Conservation (phyloP, 1,140 invertebrate genomes). For the Wiebesia pumilae region DNA sequence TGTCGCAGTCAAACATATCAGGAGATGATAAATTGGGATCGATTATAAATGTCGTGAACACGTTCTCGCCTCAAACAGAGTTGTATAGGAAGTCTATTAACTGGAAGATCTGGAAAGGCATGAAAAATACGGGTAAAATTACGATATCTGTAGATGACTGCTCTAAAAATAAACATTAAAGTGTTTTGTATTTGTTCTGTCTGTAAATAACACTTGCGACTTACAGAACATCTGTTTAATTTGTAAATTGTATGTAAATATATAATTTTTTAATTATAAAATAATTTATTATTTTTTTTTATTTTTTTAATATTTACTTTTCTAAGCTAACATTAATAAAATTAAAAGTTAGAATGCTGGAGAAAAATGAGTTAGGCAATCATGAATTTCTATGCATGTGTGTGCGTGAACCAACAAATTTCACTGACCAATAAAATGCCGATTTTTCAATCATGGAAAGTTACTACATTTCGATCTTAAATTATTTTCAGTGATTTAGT, state of each 20-base stretch:
- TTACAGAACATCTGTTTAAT: background rate
- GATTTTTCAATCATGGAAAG: slow-evolving; percentile 16
- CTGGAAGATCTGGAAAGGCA: slow-evolving; percentile 48
- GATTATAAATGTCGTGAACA: slow-evolving; percentile 1
- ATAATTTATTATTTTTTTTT: slow-evolving; percentile 25
- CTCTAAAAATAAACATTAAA: slow-evolving; percentile 29
- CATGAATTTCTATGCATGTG: slow-evolving; percentile 29
- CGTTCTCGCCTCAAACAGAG: background rate
- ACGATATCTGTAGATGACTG: slow-evolving; percentile 26
- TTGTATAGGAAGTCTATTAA: slow-evolving; percentile 27
- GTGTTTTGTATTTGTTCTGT: background rate
- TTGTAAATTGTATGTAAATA: slow-evolving; percentile 32
- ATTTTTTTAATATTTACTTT: background rate
- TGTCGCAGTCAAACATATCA: slow-evolving; percentile 12
- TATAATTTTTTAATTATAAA: slow-evolving; percentile 15
- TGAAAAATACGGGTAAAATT: slow-evolving; percentile 43
- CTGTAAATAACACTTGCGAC: slow-evolving; percentile 22
- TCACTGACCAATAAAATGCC: slow-evolving; percentile 25
- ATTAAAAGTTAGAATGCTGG: background rate
- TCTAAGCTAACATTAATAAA: background rate
- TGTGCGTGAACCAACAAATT: slow-evolving; percentile 18
- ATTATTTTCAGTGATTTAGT: background rate
- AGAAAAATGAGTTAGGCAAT: background rate
- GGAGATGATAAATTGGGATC: background rate
- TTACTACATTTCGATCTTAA: slow-evolving; percentile 7